These are phyloP conservation scores for Sorex araneus DNA, from an alignment of 2,113 vertebrate genomes.

Conservation along the genomic window DNA sequence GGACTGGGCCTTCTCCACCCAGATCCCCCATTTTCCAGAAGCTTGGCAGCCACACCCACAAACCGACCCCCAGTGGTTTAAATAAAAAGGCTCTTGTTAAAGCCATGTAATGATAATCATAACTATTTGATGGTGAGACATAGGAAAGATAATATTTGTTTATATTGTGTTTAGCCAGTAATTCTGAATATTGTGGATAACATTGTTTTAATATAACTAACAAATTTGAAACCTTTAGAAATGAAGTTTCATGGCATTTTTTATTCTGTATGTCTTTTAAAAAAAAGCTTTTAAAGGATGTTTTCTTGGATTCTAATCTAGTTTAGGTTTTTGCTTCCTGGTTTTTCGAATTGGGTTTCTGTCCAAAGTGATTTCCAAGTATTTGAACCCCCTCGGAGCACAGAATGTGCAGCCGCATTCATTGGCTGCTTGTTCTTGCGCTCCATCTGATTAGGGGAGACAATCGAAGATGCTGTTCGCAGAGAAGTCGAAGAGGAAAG, in stretches of 20 bases:
- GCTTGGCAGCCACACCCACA: no score
- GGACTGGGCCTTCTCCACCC: no score
- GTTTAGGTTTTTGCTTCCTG: constrained; percentile 34
- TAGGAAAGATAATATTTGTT: neutral
- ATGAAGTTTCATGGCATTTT: constrained; percentile 36
- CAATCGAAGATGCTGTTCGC: constrained; percentile 95
- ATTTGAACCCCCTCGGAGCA: constrained; percentile 73
- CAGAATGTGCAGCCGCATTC: constrained; percentile 68
- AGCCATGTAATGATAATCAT: neutral
- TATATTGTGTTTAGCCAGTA: neutral
- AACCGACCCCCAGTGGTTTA: no score
- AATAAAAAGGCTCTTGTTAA: constrained; percentile 32
- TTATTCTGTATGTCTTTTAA: neutral
- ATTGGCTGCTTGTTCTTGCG: constrained; percentile 81
- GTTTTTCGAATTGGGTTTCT: constrained; percentile 67
- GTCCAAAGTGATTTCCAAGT: constrained; percentile 75
- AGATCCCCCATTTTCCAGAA: no score
- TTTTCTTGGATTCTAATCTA: constrained; percentile 60
- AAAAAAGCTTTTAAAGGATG: constrained; percentile 17
- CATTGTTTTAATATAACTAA: neutral
- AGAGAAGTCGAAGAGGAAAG: constrained; percentile 97
- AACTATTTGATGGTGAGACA: neutral
- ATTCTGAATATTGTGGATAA: constrained; percentile 8
- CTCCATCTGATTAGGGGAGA: constrained; percentile 91
- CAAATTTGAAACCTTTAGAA: constrained; percentile 52